Conservation (phyloP, 1,140 invertebrate genomes). For the Yoshiicerus persimilis region DNA sequence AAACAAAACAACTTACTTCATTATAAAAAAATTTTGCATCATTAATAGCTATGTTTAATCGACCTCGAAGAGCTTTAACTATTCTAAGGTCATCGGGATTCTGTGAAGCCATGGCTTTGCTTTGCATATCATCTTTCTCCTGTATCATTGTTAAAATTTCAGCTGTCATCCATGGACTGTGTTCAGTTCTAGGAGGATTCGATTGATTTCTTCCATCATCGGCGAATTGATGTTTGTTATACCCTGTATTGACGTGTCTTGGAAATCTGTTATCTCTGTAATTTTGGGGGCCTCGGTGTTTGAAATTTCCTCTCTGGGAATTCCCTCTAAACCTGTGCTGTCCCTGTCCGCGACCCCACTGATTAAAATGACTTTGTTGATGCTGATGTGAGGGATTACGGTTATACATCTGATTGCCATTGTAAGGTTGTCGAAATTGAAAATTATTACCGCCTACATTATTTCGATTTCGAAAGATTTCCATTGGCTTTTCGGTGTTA, state of each 20-base stretch:
- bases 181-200: neutral
- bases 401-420: neutral
- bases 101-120: neutral
- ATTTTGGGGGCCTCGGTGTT: neutral
- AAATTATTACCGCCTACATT: neutral
- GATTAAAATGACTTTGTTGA: neutral
- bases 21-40: neutral
- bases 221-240: neutral
- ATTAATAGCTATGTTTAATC: neutral
- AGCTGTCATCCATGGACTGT: slow-evolving; percentile 5
- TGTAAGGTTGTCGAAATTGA: neutral
- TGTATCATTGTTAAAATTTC: neutral
- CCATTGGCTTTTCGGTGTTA: neutral
- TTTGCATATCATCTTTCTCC: neutral
- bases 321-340: neutral
- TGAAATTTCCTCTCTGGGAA: neutral
- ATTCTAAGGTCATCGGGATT: neutral
- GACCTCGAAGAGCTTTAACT: neutral
- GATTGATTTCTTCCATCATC: neutral
- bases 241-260: neutral
- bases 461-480: neutral
- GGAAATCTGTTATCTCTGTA: neutral
- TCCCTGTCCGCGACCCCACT: neutral
- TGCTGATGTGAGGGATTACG: neutral
- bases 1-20: neutral